Percentiles rank a stretch among this genome's conserved stretches.
Evolutionary conservation across 2,888 invertebrate genomes (phyloP).

Genomic region (Hetaerina titia): DNA sequence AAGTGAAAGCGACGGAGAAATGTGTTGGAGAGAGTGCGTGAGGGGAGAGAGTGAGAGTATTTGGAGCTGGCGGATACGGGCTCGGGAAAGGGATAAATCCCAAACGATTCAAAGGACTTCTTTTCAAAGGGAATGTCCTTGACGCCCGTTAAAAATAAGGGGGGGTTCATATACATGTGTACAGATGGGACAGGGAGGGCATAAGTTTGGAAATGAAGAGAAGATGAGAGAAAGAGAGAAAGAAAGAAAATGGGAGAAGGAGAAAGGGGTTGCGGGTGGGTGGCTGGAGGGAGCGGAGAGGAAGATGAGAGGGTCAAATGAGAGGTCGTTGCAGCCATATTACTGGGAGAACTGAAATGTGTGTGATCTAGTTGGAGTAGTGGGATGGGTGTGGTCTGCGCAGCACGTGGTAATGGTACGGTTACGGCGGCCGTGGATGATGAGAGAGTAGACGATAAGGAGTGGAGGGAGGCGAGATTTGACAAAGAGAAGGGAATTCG

Average conservation of each 20-base stretch:
- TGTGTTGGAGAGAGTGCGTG: neutral
- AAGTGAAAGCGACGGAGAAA: neutral
- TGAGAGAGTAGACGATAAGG: neutral
- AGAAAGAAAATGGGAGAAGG: no score
- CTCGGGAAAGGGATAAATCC: neutral
- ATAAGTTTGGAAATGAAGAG: no score
- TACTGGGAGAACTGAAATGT: neutral
- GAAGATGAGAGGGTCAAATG: neutral
- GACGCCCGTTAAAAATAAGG: slow-evolving; percentile 31
- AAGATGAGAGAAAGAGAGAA: no score
- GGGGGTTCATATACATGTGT: neutral
- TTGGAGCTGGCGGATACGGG: neutral
- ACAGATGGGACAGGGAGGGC: no score
- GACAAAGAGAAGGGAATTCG: neutral
- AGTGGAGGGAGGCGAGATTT: neutral
- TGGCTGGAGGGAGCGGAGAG: neutral
- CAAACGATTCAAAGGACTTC: slow-evolving; percentile 9
- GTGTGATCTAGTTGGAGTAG: neutral
- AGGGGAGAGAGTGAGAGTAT: neutral
- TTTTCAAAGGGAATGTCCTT: slow-evolving; percentile 32
- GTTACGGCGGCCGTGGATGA: neutral
- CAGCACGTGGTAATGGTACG: neutral
- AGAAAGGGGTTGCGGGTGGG: neutral
- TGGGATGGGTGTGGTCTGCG: neutral
- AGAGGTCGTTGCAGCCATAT: neutral